These are phyloP conservation scores for Diarsia dahlii DNA, from an alignment of 2,888 invertebrate genomes.

Conservation along the genomic window DNA sequence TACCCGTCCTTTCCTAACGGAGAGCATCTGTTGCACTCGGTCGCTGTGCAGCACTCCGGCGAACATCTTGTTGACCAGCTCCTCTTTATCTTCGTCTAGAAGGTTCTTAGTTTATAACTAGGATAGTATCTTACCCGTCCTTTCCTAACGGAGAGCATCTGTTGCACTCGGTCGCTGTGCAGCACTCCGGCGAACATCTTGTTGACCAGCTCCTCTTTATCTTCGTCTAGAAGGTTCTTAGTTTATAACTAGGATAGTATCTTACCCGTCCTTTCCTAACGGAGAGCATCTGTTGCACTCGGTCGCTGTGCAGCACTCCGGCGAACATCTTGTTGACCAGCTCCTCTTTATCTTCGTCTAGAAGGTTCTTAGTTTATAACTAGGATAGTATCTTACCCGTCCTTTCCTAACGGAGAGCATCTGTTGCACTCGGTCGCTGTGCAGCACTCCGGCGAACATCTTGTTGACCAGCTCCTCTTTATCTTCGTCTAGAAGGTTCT, in stretches of 20 bases:
- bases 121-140: conserved; percentile 92
- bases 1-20: conserved; percentile 96
- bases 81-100: conserved; percentile 91
- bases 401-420: conserved; percentile 96
- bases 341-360: conserved; percentile 91
- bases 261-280: conserved; percentile 96
- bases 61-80: conserved; percentile 92
- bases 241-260: no score
- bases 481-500: conserved; percentile 87
- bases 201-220: conserved; percentile 91
- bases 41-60: conserved; percentile 92
- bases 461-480: conserved; percentile 92
- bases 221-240: conserved; percentile 85
- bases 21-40: conserved; percentile 93
- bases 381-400: conserved; percentile 90
- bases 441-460: conserved; percentile 92
- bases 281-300: conserved; percentile 93
- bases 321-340: conserved; percentile 92
- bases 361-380: no score
- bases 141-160: conserved; percentile 95
- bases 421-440: conserved; percentile 93
- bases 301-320: conserved; percentile 92
- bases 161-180: conserved; percentile 93
- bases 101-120: no score
- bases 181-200: conserved; percentile 92